Evolutionary conservation across 2,113 vertebrate species (phyloP).

Genomic region (Ceratotherium simum): DNA sequence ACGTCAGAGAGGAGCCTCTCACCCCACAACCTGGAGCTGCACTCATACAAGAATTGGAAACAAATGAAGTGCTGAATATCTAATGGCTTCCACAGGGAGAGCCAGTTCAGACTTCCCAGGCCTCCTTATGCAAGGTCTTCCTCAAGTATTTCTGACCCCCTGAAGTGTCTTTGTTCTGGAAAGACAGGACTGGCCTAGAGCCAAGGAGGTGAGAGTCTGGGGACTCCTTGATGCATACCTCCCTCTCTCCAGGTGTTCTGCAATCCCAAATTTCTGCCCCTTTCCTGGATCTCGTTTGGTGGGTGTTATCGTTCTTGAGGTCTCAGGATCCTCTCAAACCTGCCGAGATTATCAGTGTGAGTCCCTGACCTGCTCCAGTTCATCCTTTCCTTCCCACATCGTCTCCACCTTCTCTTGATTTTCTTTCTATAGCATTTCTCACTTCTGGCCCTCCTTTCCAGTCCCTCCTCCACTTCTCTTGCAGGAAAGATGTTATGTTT

Average conservation of each 20-base stretch:
- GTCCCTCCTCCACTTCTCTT: background rate
- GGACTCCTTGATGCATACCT: slow-evolving; percentile 37
- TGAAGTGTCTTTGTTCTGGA: slow-evolving; percentile 79
- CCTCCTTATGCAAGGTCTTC: slow-evolving; percentile 80
- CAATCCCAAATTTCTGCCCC: background rate
- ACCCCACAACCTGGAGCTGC: slow-evolving; percentile 85
- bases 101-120: slow-evolving; percentile 86
- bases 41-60: slow-evolving; percentile 86
- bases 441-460: background rate
- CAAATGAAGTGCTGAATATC: slow-evolving; percentile 92
- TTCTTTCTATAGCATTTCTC: slow-evolving; percentile 43
- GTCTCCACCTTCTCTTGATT: background rate
- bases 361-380: background rate
- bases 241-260: slow-evolving; percentile 66
- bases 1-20: slow-evolving; percentile 90
- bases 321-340: slow-evolving; percentile 37
- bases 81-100: slow-evolving; percentile 91
- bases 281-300: slow-evolving; percentile 58
- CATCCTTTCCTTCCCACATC: background rate
- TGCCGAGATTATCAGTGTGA: background rate
- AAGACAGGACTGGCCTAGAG: slow-evolving; percentile 73
- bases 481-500: slow-evolving; percentile 32
- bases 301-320: slow-evolving; percentile 35
- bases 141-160: slow-evolving; percentile 86
- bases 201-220: slow-evolving; percentile 56